Evolutionary conservation across 2,888 invertebrate species (phyloP).

Genomic region (Anorthoa munda): DNA sequence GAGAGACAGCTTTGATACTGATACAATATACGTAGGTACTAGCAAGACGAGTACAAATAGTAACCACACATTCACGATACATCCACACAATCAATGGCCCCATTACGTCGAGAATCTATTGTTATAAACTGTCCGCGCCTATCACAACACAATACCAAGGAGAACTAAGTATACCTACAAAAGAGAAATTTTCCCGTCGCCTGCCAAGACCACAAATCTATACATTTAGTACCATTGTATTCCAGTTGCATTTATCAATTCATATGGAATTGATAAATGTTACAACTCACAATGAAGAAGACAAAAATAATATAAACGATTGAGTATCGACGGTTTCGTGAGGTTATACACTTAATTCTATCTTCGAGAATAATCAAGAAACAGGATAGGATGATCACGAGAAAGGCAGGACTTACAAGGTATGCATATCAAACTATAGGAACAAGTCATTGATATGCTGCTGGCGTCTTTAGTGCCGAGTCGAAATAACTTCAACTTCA

Average conservation of each 20-base stretch:
- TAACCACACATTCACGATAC: conserved; percentile 79
- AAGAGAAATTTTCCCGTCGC: conserved; percentile 80
- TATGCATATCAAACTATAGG: conserved; percentile 78
- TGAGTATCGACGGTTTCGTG: neutral
- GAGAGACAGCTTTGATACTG: conserved; percentile 70
- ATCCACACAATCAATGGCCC: conserved; percentile 88
- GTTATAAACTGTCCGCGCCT: conserved; percentile 86
- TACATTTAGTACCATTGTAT: conserved; percentile 56
- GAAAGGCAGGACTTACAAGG: conserved; percentile 73
- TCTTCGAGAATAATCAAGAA: conserved; percentile 60
- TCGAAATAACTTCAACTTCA: conserved; percentile 70
- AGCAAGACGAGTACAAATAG: conserved; percentile 75
- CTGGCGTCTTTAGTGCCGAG: conserved; percentile 68
- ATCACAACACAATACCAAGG: conserved; percentile 85
- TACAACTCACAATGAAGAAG: conserved; percentile 9
- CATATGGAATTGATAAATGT: conserved; percentile 25
- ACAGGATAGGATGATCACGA: conserved; percentile 72
- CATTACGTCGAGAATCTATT: conserved; percentile 88
- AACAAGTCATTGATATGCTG: conserved; percentile 76
- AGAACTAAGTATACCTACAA: conserved; percentile 78
- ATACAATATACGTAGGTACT: conserved; percentile 64
- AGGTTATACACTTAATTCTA: conserved; percentile 45
- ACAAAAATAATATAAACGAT: conserved; percentile 11
- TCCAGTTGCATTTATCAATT: conserved; percentile 50
- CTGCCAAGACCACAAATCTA: conserved; percentile 65